phyloP scores from a whole-genome alignment of 1,140 invertebrate species.

The Formica selysi region DNA sequence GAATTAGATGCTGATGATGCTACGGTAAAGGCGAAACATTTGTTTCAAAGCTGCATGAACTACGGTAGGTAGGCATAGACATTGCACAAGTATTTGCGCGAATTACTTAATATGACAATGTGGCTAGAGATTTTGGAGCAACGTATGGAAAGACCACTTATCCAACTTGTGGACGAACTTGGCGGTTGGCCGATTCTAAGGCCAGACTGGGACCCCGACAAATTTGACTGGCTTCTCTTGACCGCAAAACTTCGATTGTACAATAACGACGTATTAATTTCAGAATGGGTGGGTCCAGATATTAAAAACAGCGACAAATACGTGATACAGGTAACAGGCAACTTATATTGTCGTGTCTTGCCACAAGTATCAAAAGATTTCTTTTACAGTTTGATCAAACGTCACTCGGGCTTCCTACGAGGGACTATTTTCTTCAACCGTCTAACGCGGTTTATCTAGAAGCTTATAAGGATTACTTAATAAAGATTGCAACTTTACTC shows the following conservation, averaged over 20 bases:
- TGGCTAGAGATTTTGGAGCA: slow-evolving; percentile 88
- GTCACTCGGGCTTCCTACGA: slow-evolving; percentile 93
- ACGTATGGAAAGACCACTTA: slow-evolving; percentile 90
- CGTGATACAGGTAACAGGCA: slow-evolving; percentile 90
- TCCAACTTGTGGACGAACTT: slow-evolving; percentile 90
- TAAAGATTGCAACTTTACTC: slow-evolving; percentile 90
- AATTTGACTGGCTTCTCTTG: slow-evolving; percentile 92
- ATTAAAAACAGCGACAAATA: slow-evolving; percentile 95
- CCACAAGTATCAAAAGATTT: neutral
- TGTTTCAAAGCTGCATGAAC: slow-evolving; percentile 95
- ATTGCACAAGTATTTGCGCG: neutral
- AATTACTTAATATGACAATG: slow-evolving; percentile 64
- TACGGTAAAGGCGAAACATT: slow-evolving; percentile 91
- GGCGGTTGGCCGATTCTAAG: slow-evolving; percentile 95
- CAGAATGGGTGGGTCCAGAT: slow-evolving; percentile 95
- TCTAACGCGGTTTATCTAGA: slow-evolving; percentile 90
- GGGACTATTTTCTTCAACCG: slow-evolving; percentile 94
- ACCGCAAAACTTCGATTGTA: slow-evolving; percentile 92
- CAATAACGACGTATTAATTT: slow-evolving; percentile 94
- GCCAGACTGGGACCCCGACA: slow-evolving; percentile 87
- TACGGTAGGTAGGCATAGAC: slow-evolving; percentile 86
- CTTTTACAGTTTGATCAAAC: slow-evolving; percentile 92
- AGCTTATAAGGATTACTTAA: slow-evolving; percentile 93
- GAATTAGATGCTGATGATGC: slow-evolving; percentile 86
- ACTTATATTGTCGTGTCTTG: neutral